Conservation (phyloP, 53 echinoderm and acorn worm genomes). For the Antedon mediterranea region DNA sequence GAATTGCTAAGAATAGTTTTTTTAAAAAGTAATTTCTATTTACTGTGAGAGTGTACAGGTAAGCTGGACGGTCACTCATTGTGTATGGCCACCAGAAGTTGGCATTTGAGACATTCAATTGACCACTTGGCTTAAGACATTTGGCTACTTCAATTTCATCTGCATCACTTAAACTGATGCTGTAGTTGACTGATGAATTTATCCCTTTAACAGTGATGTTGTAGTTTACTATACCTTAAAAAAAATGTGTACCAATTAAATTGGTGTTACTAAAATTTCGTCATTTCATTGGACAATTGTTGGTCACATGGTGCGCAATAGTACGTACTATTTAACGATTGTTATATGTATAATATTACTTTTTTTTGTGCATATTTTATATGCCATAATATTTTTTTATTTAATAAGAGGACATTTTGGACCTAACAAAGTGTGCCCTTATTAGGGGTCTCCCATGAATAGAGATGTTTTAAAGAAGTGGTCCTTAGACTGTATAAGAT, state of each 20-base stretch:
- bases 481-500: neutral
- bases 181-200: constrained; percentile 2
- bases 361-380: neutral
- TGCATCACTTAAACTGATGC: constrained; percentile 34
- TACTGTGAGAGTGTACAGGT: constrained; percentile 74
- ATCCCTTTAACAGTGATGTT: constrained; percentile 28
- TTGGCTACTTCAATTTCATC: constrained; percentile 12
- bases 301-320: too few relatives aligned
- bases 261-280: too few relatives aligned
- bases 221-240: constrained; percentile 51
- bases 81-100: constrained; percentile 95
- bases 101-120: constrained; percentile 26
- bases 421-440: neutral
- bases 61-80: constrained; percentile 63
- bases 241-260: neutral
- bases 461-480: too few relatives aligned
- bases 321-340: too few relatives aligned
- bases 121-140: constrained; percentile 13
- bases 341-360: too few relatives aligned
- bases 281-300: too few relatives aligned
- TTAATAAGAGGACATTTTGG: too few relatives aligned
- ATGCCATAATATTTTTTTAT: neutral
- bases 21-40: neutral
- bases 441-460: too few relatives aligned
- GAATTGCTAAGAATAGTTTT: too few relatives aligned